A percentile compares a stretch with the other conserved stretches of the same genome.
Evolutionary conservation across 2,888 invertebrate genomes (phyloP).

Genomic region (Torymus aiolomorphi): DNA sequence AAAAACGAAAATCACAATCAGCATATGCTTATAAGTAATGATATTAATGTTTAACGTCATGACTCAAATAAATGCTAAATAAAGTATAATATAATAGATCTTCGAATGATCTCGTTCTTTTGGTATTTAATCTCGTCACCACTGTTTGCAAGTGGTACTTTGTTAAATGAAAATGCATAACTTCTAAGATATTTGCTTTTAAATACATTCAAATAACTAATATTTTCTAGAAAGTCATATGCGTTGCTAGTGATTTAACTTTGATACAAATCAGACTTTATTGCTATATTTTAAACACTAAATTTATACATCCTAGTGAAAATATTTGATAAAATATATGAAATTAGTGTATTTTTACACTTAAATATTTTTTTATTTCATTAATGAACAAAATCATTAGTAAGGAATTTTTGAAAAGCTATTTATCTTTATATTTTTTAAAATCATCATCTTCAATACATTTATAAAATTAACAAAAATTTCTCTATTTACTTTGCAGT

Average conservation of each 20-base stretch:
- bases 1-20: slow-evolving; percentile 58
- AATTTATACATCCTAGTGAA: slow-evolving; percentile 16
- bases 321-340: slow-evolving; percentile 12
- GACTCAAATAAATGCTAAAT: slow-evolving; percentile 52
- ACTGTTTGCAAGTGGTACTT: slow-evolving; percentile 36
- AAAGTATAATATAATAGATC: slow-evolving; percentile 33
- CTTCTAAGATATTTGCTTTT: slow-evolving; percentile 14
- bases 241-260: slow-evolving; percentile 22
- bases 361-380: too few relatives aligned
- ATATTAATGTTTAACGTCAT: slow-evolving; percentile 44
- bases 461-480: background rate
- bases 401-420: too few relatives aligned
- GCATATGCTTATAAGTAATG: slow-evolving; percentile 39
- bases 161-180: slow-evolving; percentile 38
- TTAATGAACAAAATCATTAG: too few relatives aligned
- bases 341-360: background rate
- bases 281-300: slow-evolving; percentile 2
- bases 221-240: slow-evolving; percentile 27
- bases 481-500: too few relatives aligned
- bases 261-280: slow-evolving; percentile 33
- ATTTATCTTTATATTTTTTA: too few relatives aligned
- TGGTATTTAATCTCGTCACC: slow-evolving; percentile 54
- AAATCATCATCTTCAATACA: too few relatives aligned
- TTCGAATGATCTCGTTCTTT: slow-evolving; percentile 49
- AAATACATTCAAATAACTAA: slow-evolving; percentile 24